phyloP scores from a whole-genome alignment of 2,797 vertebrate species.

The Mergus octosetaceus region DNA sequence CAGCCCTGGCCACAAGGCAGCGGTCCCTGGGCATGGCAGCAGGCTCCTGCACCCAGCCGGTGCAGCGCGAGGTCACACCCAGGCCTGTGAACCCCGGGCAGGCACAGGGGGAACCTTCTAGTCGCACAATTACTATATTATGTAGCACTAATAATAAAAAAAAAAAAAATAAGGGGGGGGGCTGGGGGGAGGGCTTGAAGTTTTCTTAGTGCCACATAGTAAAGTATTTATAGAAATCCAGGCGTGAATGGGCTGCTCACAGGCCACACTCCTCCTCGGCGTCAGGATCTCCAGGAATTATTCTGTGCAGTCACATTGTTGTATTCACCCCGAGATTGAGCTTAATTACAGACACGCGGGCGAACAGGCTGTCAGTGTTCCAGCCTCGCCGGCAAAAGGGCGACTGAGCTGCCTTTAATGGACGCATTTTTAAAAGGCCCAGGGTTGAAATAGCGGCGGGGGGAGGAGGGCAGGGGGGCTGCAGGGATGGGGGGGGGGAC shows the following conservation, averaged over 20 bases:
- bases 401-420: slow-evolving; percentile 65
- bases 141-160: slow-evolving; percentile 81
- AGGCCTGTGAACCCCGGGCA: slow-evolving; percentile 56
- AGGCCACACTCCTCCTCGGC: slow-evolving; percentile 72
- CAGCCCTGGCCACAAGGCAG: background rate
- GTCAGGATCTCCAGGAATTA: slow-evolving; percentile 77
- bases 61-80: slow-evolving; percentile 70
- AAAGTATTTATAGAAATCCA: slow-evolving; percentile 84
- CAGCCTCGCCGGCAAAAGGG: slow-evolving; percentile 50
- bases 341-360: slow-evolving; percentile 64
- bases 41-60: background rate
- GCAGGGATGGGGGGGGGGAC: too few species aligned
- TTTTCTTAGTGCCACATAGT: slow-evolving; percentile 84
- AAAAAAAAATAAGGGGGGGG: slow-evolving; percentile 76
- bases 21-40: background rate
- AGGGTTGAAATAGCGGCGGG: too few species aligned
- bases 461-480: too few species aligned
- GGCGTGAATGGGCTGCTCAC: slow-evolving; percentile 74
- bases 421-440: background rate
- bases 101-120: slow-evolving; percentile 73
- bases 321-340: slow-evolving; percentile 71
- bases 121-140: slow-evolving; percentile 81
- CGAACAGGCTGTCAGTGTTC: slow-evolving; percentile 74
- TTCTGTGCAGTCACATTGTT: slow-evolving; percentile 76
- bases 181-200: slow-evolving; percentile 69